These are phyloP conservation scores for Euzophera pinguis DNA, from an alignment of 2,888 invertebrate genomes.

Conservation along the genomic window DNA sequence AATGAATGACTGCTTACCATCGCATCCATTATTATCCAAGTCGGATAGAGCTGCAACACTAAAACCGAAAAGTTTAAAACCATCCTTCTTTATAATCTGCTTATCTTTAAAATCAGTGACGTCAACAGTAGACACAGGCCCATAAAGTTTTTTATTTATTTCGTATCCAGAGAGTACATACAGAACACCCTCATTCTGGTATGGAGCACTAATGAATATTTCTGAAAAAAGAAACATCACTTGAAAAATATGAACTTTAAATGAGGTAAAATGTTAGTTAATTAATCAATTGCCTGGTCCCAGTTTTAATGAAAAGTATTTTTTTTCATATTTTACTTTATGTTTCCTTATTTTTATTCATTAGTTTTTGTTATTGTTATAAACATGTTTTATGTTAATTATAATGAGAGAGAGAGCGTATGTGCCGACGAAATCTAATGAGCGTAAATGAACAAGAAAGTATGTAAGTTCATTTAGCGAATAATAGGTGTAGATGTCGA, in stretches of 20 bases:
- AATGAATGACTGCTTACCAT: constrained; percentile 1
- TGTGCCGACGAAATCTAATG: no score
- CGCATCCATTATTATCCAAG: not conserved
- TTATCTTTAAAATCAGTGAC: not conserved
- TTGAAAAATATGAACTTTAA: not conserved
- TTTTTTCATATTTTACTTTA: no score
- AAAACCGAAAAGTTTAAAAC: not conserved
- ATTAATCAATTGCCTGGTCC: no score
- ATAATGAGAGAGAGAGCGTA: no score
- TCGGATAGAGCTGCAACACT: not conserved
- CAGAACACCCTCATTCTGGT: not conserved
- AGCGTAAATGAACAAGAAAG: no score
- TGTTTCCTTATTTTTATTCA: no score
- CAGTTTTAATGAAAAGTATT: no score
- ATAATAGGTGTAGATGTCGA: no score
- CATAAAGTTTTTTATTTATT: not conserved
- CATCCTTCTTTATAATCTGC: not conserved
- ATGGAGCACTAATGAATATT: not conserved
- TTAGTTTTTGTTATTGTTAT: no score
- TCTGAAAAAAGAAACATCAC: not conserved
- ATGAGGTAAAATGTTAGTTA: no score
- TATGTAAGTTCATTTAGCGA: no score
- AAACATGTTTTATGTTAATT: no score
- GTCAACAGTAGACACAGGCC: not conserved
- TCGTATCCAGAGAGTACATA: constrained; percentile 3